phyloP scores from a whole-genome alignment of 2,113 vertebrate species.

The rat (Rattus norvegicus) region DNA sequence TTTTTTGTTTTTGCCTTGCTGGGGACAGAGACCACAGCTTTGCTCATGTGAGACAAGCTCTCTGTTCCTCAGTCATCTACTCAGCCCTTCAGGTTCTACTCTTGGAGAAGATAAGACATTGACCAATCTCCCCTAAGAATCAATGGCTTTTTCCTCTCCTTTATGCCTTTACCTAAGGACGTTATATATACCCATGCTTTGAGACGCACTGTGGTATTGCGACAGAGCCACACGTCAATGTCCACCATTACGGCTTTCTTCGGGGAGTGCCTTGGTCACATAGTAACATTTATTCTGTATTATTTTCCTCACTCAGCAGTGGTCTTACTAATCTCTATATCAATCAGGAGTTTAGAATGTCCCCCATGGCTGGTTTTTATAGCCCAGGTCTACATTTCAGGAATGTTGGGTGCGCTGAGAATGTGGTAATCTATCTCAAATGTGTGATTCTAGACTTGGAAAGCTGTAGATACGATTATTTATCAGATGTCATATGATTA shows the following conservation, averaged over 20 bases:
- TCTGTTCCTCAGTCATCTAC: too few relatives aligned
- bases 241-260: background rate
- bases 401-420: conserved; percentile 19
- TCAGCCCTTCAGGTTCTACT: background rate
- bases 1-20: background rate
- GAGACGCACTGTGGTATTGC: background rate
- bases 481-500: background rate
- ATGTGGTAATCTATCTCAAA: background rate
- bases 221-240: background rate
- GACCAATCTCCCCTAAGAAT: background rate
- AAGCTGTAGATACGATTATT: background rate
- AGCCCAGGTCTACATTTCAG: background rate
- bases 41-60: background rate
- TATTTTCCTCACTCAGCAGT: background rate
- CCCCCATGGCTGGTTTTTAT: conserved; percentile 30
- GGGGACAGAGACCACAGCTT: background rate
- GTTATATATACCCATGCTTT: background rate
- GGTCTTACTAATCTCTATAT: conserved; percentile 30
- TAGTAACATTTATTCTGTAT: background rate
- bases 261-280: background rate
- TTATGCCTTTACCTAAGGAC: conserved; percentile 25
- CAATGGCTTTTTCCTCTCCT: background rate
- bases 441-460: background rate
- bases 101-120: conserved; percentile 34
- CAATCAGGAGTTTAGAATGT: conserved; percentile 28